A percentile compares a stretch with the other conserved stretches of the same genome.
These are phyloP conservation scores for Heteromyza rotundicornis DNA, from an alignment of 2,888 invertebrate genomes.

Conservation along the genomic window DNA sequence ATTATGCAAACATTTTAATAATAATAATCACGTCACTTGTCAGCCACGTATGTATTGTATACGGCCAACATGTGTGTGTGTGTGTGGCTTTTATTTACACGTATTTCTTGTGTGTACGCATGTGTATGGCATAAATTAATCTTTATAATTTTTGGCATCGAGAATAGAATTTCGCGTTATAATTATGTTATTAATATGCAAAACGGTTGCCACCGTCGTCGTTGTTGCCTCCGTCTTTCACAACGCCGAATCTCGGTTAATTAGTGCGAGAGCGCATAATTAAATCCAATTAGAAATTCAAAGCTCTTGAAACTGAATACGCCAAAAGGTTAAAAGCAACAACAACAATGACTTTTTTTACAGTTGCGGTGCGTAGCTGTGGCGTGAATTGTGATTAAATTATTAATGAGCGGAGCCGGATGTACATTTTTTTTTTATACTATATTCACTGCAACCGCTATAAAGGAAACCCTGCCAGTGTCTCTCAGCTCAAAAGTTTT, in stretches of 20 bases:
- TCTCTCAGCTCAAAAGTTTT: no score
- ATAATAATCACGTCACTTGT: not conserved
- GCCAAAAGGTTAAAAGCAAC: not conserved
- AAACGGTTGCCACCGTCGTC: not conserved
- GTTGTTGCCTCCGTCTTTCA: not conserved
- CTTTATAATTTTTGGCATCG: no score
- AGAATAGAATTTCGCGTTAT: not conserved
- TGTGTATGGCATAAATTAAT: not conserved
- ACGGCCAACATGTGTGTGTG: not conserved
- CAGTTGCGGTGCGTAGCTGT: not conserved
- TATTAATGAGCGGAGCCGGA: no score
- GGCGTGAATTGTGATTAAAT: no score
- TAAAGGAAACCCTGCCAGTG: no score
- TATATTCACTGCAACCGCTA: no score
- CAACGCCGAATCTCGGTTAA: not conserved
- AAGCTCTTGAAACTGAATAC: not conserved
- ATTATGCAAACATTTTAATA: not conserved
- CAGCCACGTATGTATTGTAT: no score
- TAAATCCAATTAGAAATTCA: not conserved
- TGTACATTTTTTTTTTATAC: no score
- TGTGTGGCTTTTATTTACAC: no score
- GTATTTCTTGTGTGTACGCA: no score
- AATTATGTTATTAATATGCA: slow-evolving; percentile 4
- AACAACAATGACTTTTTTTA: no score
- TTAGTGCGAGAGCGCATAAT: slow-evolving; percentile 4